Percentiles rank a stretch among this genome's conserved stretches.
These are phyloP conservation scores for Idaea straminata DNA, from an alignment of 2,888 invertebrate species.

Conservation along the genomic window DNA sequence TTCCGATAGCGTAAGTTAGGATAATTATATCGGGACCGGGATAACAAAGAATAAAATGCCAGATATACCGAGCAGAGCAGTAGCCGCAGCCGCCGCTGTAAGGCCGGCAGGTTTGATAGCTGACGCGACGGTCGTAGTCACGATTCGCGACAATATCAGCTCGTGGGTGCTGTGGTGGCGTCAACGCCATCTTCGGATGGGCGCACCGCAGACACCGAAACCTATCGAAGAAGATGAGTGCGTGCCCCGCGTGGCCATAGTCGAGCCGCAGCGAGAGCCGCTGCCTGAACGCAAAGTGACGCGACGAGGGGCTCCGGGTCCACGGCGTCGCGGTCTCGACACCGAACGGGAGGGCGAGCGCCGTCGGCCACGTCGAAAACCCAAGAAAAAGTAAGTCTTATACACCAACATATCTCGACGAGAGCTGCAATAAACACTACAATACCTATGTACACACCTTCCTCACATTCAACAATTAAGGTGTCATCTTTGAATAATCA, in stretches of 20 bases:
- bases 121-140: constrained; percentile 50
- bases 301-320: constrained; percentile 50
- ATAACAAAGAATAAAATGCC: constrained; percentile 34
- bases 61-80: constrained; percentile 28
- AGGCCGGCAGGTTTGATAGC: constrained; percentile 32
- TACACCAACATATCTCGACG: background rate
- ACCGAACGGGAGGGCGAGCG: constrained; percentile 65
- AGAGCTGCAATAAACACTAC: background rate
- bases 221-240: constrained; percentile 66
- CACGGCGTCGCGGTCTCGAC: constrained; percentile 64
- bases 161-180: constrained; percentile 79
- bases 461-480: background rate
- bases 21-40: constrained; percentile 41
- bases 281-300: constrained; percentile 62
- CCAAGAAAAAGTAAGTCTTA: constrained; percentile 53
- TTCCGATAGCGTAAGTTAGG: constrained; percentile 50
- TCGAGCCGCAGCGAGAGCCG: constrained; percentile 49
- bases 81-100: constrained; percentile 32
- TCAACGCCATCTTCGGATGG: constrained; percentile 75
- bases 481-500: background rate
- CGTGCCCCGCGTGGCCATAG: constrained; percentile 61
- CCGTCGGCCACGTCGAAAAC: constrained; percentile 57
- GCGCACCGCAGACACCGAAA: constrained; percentile 76
- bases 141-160: constrained; percentile 74
- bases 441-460: background rate